A percentile compares a stretch with the other conserved stretches of the same genome.
Evolutionary conservation across 1,140 invertebrate species (phyloP).

Genomic region (Lordiphosa mommai): DNA sequence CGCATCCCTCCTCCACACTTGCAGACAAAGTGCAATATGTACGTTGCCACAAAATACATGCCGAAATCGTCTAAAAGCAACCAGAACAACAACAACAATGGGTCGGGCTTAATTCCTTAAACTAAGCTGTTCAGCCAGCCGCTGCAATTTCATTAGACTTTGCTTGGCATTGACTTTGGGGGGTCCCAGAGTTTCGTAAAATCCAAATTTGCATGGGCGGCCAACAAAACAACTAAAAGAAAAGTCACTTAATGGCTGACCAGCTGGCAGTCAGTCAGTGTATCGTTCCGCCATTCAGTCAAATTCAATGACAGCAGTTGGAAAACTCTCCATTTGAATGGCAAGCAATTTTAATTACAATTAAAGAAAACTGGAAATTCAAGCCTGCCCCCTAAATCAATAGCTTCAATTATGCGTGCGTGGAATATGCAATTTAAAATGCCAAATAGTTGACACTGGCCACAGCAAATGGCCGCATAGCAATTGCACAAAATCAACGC

Average conservation of each 20-base stretch:
- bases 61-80: conserved; percentile 58
- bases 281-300: conserved; percentile 3
- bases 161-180: conserved; percentile 18
- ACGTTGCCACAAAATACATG: conserved; percentile 31
- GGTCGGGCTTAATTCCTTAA: conserved; percentile 17
- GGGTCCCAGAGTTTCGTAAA: no score
- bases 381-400: conserved; percentile 36
- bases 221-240: background rate
- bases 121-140: conserved; percentile 21
- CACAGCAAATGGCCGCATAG: conserved; percentile 23
- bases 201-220: background rate
- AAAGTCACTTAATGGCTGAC: background rate
- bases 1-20: background rate
- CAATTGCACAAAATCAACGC: conserved; percentile 57
- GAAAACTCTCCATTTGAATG: background rate
- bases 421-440: conserved; percentile 66
- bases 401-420: conserved; percentile 65
- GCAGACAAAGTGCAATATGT: conserved; percentile 20
- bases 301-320: conserved; percentile 5
- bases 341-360: conserved; percentile 18
- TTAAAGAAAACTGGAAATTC: background rate
- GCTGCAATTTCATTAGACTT: conserved; percentile 38
- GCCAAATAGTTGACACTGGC: conserved; percentile 47
- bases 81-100: conserved; percentile 12
- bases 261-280: background rate